Conservation (phyloP, 2,113 vertebrate species). For the Saimiri boliviensis region DNA sequence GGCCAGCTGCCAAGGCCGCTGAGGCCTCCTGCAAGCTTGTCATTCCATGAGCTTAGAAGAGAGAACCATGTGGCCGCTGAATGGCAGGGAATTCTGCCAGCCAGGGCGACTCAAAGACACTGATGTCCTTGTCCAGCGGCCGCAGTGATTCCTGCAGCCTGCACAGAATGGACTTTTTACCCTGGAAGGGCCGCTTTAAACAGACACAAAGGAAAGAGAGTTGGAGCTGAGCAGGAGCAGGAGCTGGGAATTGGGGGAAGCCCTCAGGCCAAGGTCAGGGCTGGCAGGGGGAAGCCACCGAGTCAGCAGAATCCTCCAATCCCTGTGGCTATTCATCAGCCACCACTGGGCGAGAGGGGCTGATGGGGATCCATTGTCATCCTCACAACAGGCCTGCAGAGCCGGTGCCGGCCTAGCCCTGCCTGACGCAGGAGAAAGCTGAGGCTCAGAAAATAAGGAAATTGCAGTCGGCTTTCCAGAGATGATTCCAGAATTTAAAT, state of each 20-base stretch:
- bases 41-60: conserved; percentile 36
- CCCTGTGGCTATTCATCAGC: neutral
- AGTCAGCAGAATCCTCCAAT: neutral
- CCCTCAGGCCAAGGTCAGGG: neutral
- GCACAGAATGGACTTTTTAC: conserved; percentile 35
- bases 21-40: conserved; percentile 37
- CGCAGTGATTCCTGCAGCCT: neutral
- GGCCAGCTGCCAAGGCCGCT: conserved; percentile 19
- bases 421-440: neutral
- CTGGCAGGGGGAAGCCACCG: neutral
- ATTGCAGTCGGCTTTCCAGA: neutral
- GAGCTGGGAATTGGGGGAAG: neutral
- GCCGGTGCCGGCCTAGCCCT: neutral
- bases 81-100: conserved; percentile 12
- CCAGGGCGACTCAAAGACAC: conserved; percentile 33
- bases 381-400: neutral
- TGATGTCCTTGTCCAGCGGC: neutral
- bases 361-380: neutral
- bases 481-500: neutral
- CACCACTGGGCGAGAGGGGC: rapidly evolving
- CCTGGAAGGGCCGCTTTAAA: conserved; percentile 43
- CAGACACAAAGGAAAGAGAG: neutral
- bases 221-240: neutral
- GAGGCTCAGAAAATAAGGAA: neutral
- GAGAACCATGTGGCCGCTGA: neutral